Evolutionary conservation across 1,140 invertebrate species (phyloP), one percentile per base, ranked within the genome.

Genomic region (Solenopsis fugax): DNA sequence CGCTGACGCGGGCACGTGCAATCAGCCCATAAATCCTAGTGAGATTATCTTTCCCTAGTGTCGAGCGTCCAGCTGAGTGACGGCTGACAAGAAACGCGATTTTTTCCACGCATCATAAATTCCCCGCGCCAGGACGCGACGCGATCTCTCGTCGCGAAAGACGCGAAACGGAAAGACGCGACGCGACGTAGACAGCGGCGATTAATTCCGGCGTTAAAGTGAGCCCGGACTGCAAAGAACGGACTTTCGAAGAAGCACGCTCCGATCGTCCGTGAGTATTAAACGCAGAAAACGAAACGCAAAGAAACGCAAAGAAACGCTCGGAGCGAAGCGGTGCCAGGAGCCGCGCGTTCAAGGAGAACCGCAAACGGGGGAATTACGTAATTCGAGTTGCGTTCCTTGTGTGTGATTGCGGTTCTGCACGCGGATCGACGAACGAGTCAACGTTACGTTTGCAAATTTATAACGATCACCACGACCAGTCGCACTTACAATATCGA

Each of bases 281-380:
- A 13, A 85, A 54, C 71, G 69, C 24, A 82, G 72, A 64, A 75
- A 90, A 91, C 56, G 72, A 90, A 84, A 87, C 69, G 82, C 73
- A 73, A 76, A 65, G 72, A 90, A 84, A 87, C 69, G 82, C 73
- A 73, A 76, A 65, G 88, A 81, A 92, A 82, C 88, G 65, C 65
- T 67, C 60, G 84, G 78, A 82, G 78, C 77, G 62, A 60, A 62
- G 60, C 82, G 80, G 88, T 89, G 67, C 85, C 89, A 89, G 87
- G 87, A 90, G 85, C 81, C 78, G 86, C 82, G 87, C 85, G 85
- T 91, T 92, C 92, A 93, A 93, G 93, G 92, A 91, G 89, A 92
- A 91, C 88, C 89, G 64, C 87, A 90, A 86, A 64, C 77, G 37
- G 34, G 69, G 18, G 81, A 82, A 88, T 92, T 92, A 91, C 92